These are phyloP conservation scores for Leptinotarsa lineolata DNA, from an alignment of 1,140 invertebrate species.

Conservation along the genomic window DNA sequence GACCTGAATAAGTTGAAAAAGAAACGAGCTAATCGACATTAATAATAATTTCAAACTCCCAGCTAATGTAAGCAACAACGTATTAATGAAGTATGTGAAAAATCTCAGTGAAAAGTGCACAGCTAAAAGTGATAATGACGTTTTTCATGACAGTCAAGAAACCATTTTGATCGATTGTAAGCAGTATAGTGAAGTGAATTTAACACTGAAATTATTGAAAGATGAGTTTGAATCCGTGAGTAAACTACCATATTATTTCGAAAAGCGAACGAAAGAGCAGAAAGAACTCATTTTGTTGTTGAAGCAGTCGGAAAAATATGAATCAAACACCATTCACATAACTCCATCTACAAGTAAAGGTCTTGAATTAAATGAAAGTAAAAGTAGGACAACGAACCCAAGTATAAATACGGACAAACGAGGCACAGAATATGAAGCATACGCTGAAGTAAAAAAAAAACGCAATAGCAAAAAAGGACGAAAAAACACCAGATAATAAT, in stretches of 20 bases:
- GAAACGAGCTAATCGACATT: too few species aligned
- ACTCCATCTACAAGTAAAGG: conserved; percentile 15
- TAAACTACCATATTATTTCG: conserved; percentile 4
- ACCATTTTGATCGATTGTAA: conserved; percentile 5
- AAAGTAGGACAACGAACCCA: conserved; percentile 13
- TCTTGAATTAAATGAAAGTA: conserved; percentile 16
- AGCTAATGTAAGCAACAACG: too few species aligned
- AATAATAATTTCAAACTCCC: too few species aligned
- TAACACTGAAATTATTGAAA: conserved; percentile 9
- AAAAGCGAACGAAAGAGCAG: conserved; percentile 10
- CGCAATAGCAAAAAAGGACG: conserved; percentile 14
- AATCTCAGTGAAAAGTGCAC: too few species aligned
- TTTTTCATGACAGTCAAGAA: conserved; percentile 13
- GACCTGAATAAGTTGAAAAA: too few species aligned
- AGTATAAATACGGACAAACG: conserved; percentile 6
- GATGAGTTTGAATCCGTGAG: conserved; percentile 8
- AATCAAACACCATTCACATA: conserved; percentile 7
- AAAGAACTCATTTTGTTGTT: conserved; percentile 13
- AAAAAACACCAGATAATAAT: conserved; percentile 13
- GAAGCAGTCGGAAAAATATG: too few species aligned
- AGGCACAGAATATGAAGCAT: conserved; percentile 11
- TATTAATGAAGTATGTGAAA: too few species aligned
- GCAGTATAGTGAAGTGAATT: conserved; percentile 10
- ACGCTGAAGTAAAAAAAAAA: conserved; percentile 3
- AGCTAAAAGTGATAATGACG: neutral